phyloP scores from a whole-genome alignment of 2,888 invertebrate genomes.

The Prenolepis imparis region DNA sequence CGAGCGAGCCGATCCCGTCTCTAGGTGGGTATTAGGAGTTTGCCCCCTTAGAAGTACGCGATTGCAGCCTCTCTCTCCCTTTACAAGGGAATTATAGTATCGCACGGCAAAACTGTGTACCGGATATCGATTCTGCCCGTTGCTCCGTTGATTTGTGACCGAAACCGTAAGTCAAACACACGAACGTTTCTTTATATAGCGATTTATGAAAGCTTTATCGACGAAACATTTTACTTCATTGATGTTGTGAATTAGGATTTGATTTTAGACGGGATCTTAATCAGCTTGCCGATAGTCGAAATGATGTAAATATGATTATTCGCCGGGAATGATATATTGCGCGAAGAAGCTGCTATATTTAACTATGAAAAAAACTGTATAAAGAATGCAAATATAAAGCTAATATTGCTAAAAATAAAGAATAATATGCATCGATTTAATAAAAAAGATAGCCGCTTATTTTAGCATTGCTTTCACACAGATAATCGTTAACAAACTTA shows the following conservation, averaged over 20 bases:
- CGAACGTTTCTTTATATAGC: conserved; percentile 33
- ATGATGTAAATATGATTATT: conserved; percentile 15
- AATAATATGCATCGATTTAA: conserved; percentile 28
- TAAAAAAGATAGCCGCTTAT: conserved; percentile 32
- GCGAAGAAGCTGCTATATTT: conserved; percentile 25
- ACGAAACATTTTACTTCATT: conserved; percentile 16
- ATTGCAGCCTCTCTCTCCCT: conserved; percentile 52
- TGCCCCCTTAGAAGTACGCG: conserved; percentile 66
- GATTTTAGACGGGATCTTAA: conserved; percentile 23
- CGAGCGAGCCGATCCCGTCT: conserved; percentile 63
- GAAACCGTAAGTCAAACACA: conserved; percentile 23
- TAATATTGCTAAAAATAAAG: background rate
- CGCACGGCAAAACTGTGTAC: conserved; percentile 54
- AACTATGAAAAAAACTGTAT: background rate
- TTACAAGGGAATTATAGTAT: conserved; percentile 58
- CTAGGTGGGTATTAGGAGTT: conserved; percentile 72
- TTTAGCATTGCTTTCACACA: background rate
- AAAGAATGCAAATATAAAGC: background rate
- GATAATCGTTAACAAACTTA: conserved; percentile 13
- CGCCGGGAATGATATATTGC: conserved; percentile 2
- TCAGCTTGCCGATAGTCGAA: background rate
- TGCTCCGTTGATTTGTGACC: conserved; percentile 39
- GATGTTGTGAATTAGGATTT: conserved; percentile 12
- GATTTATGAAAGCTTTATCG: conserved; percentile 30
- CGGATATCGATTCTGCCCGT: conserved; percentile 47